Evolutionary conservation across 2,888 invertebrate species (phyloP).

Genomic region (Lasioglossum malachurum): DNA sequence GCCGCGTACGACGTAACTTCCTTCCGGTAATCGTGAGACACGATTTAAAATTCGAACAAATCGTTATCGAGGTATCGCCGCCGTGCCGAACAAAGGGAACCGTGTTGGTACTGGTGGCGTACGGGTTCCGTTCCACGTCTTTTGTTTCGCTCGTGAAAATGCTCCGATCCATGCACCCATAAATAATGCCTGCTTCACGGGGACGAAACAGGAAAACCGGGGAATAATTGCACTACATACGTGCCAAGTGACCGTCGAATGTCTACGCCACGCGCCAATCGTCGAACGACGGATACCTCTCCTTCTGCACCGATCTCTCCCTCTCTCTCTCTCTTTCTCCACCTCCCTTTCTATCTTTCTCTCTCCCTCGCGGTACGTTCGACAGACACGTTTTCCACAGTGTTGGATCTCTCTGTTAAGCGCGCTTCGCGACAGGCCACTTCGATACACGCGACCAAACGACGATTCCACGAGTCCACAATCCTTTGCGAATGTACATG

Average conservation of each 20-base stretch:
- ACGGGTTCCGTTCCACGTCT: slow-evolving; percentile 30
- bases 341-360: slow-evolving; percentile 5
- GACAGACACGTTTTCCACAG: slow-evolving; percentile 51
- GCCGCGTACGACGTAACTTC: slow-evolving; percentile 50
- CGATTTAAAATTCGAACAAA: slow-evolving; percentile 61
- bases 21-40: slow-evolving; percentile 44
- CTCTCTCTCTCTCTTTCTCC: background rate
- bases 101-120: slow-evolving; percentile 19
- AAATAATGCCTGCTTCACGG: slow-evolving; percentile 41
- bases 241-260: slow-evolving; percentile 60
- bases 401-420: slow-evolving; percentile 52
- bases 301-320: slow-evolving; percentile 16
- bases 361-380: slow-evolving; percentile 10
- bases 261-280: slow-evolving; percentile 58
- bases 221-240: slow-evolving; percentile 47
- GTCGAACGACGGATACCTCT: slow-evolving; percentile 43
- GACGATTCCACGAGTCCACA: slow-evolving; percentile 56
- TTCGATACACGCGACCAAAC: slow-evolving; percentile 54
- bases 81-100: slow-evolving; percentile 46
- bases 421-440: slow-evolving; percentile 61
- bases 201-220: slow-evolving; percentile 43
- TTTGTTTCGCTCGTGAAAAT: slow-evolving; percentile 50
- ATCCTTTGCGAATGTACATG: slow-evolving; percentile 51
- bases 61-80: slow-evolving; percentile 40
- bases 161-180: slow-evolving; percentile 38